Percentiles rank a stretch among this genome's conserved stretches.
Evolutionary conservation across 2,113 vertebrate species (phyloP).

Genomic region (Salvelinus sp.): DNA sequence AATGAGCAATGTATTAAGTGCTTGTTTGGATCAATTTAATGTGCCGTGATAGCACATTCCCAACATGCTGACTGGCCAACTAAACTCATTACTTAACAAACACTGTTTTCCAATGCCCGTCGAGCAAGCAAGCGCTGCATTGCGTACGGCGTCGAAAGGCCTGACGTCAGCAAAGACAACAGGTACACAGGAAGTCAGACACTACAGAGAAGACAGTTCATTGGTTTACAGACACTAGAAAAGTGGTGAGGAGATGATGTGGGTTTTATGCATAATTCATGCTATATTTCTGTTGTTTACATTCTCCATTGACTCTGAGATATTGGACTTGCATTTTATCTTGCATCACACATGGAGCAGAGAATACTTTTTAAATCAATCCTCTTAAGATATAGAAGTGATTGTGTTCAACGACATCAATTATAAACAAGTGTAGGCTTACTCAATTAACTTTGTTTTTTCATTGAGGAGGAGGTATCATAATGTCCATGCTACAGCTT

Average conservation of each 20-base stretch:
- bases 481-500: too few species aligned
- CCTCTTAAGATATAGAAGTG: too few species aligned
- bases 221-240: neutral
- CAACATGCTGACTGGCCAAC: conserved; percentile 72
- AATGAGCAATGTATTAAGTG: conserved; percentile 74
- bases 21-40: conserved; percentile 79
- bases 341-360: too few species aligned
- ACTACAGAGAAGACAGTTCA: conserved; percentile 2
- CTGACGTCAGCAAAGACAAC: conserved; percentile 29
- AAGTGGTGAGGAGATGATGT: too few species aligned
- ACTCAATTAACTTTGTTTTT: neutral
- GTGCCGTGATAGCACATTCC: conserved; percentile 74
- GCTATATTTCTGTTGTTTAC: too few species aligned
- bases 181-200: conserved; percentile 1
- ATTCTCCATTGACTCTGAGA: too few species aligned
- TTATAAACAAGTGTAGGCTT: too few species aligned
- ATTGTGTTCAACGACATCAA: too few species aligned
- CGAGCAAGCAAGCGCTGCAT: conserved; percentile 19
- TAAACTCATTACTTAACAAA: conserved; percentile 67
- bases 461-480: neutral
- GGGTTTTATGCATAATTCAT: too few species aligned
- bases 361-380: too few species aligned
- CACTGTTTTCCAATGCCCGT: conserved; percentile 46
- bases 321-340: too few species aligned
- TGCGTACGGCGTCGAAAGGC: conserved; percentile 26